Conservation (phyloP, 2,888 invertebrate genomes). For the Diloba caeruleocephala region DNA sequence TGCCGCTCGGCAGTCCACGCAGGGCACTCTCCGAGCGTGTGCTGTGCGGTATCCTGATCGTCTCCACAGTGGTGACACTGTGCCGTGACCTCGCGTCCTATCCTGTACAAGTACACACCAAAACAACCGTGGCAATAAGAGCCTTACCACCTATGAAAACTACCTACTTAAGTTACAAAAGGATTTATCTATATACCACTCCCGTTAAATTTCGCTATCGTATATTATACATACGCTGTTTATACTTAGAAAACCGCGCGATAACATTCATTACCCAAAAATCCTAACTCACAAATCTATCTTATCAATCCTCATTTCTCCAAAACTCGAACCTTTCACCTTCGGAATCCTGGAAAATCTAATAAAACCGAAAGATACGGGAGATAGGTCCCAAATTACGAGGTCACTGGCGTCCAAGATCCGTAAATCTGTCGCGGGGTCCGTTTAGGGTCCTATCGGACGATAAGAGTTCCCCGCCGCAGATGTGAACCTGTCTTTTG, state of each 20-base stretch:
- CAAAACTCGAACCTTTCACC: slow-evolving; percentile 55
- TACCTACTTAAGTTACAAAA: too few species aligned
- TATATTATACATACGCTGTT: too few species aligned
- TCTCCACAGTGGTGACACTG: too few species aligned
- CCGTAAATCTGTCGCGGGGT: slow-evolving; percentile 59
- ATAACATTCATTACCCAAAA: slow-evolving; percentile 16
- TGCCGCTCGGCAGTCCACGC: too few species aligned
- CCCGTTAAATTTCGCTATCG: too few species aligned
- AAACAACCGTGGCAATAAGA: too few species aligned
- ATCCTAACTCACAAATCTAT: slow-evolving; percentile 45
- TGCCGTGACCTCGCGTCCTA: too few species aligned
- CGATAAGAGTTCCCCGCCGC: slow-evolving; percentile 48
- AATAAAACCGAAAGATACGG: slow-evolving; percentile 58
- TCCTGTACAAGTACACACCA: too few species aligned
- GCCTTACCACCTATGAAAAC: too few species aligned
- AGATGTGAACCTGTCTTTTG: slow-evolving; percentile 45
- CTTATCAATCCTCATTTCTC: slow-evolving; percentile 54
- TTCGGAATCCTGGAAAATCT: slow-evolving; percentile 51
- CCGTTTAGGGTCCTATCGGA: slow-evolving; percentile 43
- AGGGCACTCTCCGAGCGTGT: too few species aligned
- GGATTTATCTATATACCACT: too few species aligned
- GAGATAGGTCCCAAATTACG: slow-evolving; percentile 56
- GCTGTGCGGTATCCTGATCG: too few species aligned
- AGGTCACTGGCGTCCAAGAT: slow-evolving; percentile 57
- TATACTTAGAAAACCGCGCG: neutral